A percentile compares a stretch with the other conserved stretches of the same genome.
phyloP scores from a whole-genome alignment of 2,113 vertebrate species.

The Eidolon helvum region DNA sequence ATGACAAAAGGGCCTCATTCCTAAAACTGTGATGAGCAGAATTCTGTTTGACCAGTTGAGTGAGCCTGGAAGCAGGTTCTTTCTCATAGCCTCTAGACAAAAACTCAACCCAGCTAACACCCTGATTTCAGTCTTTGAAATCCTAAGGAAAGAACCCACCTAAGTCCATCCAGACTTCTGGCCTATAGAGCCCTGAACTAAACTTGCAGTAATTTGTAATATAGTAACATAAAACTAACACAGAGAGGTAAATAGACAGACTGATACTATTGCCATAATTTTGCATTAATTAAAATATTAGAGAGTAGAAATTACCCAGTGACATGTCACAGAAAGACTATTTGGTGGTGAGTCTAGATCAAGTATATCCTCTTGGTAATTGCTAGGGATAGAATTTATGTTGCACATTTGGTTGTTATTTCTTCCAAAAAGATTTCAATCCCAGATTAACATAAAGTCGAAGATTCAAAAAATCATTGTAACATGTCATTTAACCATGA shows the following conservation, averaged over 20 bases:
- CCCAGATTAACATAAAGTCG: not conserved
- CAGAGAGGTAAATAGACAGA: not conserved
- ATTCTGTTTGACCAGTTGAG: not conserved
- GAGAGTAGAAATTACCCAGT: not conserved
- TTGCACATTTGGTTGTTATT: not conserved
- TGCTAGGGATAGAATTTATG: not conserved
- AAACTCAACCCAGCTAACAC: not conserved
- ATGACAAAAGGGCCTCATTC: not conserved
- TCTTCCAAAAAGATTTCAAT: not conserved
- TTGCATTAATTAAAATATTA: not conserved
- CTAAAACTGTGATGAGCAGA: not conserved
- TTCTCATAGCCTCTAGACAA: not conserved
- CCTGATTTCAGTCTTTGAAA: not conserved
- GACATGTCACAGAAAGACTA: not conserved
- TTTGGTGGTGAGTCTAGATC: not conserved
- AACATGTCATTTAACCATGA: not conserved
- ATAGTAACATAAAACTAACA: not conserved
- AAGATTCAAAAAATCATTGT: not conserved
- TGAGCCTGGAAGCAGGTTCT: not conserved
- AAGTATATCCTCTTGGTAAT: not conserved
- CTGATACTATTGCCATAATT: not conserved
- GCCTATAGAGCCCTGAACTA: not conserved
- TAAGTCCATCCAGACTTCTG: not conserved
- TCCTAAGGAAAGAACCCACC: not conserved
- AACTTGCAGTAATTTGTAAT: not conserved